Percentiles rank a stretch among this genome's conserved stretches.
These are phyloP conservation scores for Halcyon senegalensis DNA, from an alignment of 2,113 vertebrate genomes.

Conservation along the genomic window DNA sequence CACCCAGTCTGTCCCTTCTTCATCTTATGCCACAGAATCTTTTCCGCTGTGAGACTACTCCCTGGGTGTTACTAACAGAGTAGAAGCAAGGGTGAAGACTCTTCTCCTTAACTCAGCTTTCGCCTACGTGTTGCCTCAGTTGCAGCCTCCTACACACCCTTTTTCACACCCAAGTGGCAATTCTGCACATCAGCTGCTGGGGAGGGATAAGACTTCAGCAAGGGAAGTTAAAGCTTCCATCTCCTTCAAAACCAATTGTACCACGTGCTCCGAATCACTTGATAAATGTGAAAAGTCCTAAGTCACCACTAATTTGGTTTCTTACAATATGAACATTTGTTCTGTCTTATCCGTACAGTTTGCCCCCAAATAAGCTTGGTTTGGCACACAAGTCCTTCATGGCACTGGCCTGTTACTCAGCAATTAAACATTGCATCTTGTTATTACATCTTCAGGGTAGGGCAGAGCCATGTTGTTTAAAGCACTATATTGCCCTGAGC, in stretches of 20 bases:
- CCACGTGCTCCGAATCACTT: not conserved
- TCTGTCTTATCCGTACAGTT: not conserved
- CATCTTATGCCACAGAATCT: not conserved
- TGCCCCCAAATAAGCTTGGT: not conserved
- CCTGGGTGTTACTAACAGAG: not conserved
- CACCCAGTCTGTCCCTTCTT: not conserved
- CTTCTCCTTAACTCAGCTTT: not conserved
- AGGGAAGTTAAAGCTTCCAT: not conserved
- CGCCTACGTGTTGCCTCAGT: not conserved
- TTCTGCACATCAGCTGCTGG: not conserved
- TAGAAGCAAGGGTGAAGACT: not conserved
- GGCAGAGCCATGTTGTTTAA: not conserved
- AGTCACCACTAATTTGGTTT: not conserved
- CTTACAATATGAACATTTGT: not conserved
- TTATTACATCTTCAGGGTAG: not conserved
- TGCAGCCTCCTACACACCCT: not conserved
- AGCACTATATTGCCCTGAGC: not conserved
- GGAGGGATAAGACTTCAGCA: not conserved
- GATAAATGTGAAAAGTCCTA: not conserved
- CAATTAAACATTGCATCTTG: not conserved
- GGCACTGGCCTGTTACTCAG: not conserved
- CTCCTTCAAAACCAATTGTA: not conserved
- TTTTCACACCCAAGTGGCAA: not conserved
- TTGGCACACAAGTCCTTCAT: not conserved
- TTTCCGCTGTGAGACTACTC: not conserved